A percentile compares a stretch with the other conserved stretches of the same genome.
These are phyloP conservation scores for Siniperca knerii DNA, from an alignment of 2,113 vertebrate genomes.

Conservation along the genomic window DNA sequence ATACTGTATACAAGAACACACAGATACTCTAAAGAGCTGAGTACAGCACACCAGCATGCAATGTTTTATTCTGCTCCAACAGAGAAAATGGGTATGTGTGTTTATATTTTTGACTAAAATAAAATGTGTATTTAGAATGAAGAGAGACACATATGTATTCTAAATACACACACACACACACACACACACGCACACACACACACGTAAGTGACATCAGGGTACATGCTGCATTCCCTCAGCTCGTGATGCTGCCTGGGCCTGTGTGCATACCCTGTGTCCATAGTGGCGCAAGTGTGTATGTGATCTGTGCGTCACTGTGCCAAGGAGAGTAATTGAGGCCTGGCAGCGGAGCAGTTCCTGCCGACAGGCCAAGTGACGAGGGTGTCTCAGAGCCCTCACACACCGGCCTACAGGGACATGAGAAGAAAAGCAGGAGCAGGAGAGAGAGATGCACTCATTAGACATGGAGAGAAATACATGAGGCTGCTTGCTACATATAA, in stretches of 20 bases:
- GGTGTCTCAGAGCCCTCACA: constrained; percentile 46
- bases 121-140: constrained; percentile 23
- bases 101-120: background rate
- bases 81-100: background rate
- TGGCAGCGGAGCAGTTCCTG: constrained; percentile 55
- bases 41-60: background rate
- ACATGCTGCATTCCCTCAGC: constrained; percentile 34
- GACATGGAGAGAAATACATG: constrained; percentile 23
- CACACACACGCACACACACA: background rate
- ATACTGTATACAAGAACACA: constrained; percentile 21
- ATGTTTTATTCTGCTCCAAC: background rate
- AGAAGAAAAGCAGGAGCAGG: constrained; percentile 23
- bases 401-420: constrained; percentile 32
- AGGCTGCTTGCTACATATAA: background rate
- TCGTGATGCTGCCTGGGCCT: constrained; percentile 33
- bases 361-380: constrained; percentile 48
- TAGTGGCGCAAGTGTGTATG: constrained; percentile 49
- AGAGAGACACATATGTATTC: background rate
- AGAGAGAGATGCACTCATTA: constrained; percentile 27
- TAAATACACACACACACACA: background rate
- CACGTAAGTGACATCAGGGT: constrained; percentile 29
- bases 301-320: constrained; percentile 64
- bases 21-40: background rate
- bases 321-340: constrained; percentile 62
- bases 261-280: constrained; percentile 23